Percentiles rank a stretch among this genome's conserved stretches.
Conservation (phyloP, 2,888 invertebrate genomes). For the Calameuta idolon region DNA sequence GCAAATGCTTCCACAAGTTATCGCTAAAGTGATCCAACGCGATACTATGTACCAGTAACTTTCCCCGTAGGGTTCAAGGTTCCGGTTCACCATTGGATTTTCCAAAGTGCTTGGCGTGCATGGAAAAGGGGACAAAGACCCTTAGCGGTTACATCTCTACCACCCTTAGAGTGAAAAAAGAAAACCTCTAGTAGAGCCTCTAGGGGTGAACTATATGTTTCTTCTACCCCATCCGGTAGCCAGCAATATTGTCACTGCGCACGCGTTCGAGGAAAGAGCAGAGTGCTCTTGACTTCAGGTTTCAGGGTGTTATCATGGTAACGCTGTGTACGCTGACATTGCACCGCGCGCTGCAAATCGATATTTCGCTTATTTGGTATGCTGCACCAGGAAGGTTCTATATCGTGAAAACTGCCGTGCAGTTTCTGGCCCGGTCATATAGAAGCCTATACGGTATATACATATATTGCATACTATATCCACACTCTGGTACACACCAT, state of each 20-base stretch:
- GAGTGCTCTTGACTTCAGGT: conserved; percentile 7
- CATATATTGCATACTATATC: background rate
- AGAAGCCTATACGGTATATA: background rate
- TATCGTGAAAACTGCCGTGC: conserved; percentile 40
- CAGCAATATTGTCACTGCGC: background rate
- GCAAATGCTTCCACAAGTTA: background rate
- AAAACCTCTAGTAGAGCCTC: background rate
- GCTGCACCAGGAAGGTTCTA: conserved; percentile 44
- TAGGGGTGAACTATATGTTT: background rate
- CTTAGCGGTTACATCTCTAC: background rate
- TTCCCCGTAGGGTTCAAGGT: background rate
- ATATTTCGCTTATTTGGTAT: conserved; percentile 57
- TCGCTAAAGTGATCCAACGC: background rate
- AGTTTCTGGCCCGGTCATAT: background rate
- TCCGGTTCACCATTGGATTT: background rate
- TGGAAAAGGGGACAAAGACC: background rate
- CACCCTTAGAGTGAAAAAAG: background rate
- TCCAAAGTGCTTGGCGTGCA: background rate
- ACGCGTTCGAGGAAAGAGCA: background rate
- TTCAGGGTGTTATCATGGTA: conserved; percentile 63
- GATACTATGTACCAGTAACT: background rate
- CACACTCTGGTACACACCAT: background rate
- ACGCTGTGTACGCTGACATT: conserved; percentile 57
- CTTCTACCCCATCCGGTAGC: background rate
- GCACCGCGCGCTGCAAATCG: conserved; percentile 54